Conservation (phyloP, 2,797 vertebrate species). For the Gouania willdenowi region DNA sequence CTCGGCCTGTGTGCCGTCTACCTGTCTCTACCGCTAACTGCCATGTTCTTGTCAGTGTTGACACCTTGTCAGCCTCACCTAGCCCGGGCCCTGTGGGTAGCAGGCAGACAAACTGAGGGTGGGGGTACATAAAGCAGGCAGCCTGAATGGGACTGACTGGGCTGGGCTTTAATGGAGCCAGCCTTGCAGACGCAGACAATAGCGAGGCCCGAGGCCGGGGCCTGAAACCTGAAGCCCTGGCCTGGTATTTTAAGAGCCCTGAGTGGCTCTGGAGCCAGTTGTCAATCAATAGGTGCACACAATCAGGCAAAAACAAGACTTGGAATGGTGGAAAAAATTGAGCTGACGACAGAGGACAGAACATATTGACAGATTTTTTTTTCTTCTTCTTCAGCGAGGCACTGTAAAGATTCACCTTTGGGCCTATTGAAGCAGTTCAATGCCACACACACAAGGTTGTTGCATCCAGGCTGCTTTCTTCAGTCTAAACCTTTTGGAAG, state of each 20-base stretch:
- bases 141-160: slow-evolving; percentile 70
- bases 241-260: slow-evolving; percentile 84
- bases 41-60: slow-evolving; percentile 62
- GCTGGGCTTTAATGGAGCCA: slow-evolving; percentile 71
- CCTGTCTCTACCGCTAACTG: slow-evolving; percentile 57
- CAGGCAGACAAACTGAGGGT: slow-evolving; percentile 47
- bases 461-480: slow-evolving; percentile 31
- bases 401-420: slow-evolving; percentile 44
- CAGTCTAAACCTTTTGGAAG: slow-evolving; percentile 44
- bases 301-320: slow-evolving; percentile 67
- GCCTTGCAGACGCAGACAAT: slow-evolving; percentile 74
- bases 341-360: slow-evolving; percentile 54
- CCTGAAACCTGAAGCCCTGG: slow-evolving; percentile 79
- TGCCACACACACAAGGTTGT: slow-evolving; percentile 16
- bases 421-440: slow-evolving; percentile 22
- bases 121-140: slow-evolving; percentile 67
- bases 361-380: slow-evolving; percentile 68
- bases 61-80: slow-evolving; percentile 68
- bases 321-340: slow-evolving; percentile 32
- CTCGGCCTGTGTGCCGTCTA: slow-evolving; percentile 61
- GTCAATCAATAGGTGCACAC: slow-evolving; percentile 80
- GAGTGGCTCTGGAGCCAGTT: slow-evolving; percentile 83
- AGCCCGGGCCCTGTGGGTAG: slow-evolving; percentile 58
- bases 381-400: slow-evolving; percentile 32
- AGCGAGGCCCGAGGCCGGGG: slow-evolving; percentile 75